A percentile compares a stretch with the other conserved stretches of the same genome.
These are phyloP conservation scores for Bombus confusus DNA, from an alignment of 1,140 invertebrate species.

Conservation along the genomic window DNA sequence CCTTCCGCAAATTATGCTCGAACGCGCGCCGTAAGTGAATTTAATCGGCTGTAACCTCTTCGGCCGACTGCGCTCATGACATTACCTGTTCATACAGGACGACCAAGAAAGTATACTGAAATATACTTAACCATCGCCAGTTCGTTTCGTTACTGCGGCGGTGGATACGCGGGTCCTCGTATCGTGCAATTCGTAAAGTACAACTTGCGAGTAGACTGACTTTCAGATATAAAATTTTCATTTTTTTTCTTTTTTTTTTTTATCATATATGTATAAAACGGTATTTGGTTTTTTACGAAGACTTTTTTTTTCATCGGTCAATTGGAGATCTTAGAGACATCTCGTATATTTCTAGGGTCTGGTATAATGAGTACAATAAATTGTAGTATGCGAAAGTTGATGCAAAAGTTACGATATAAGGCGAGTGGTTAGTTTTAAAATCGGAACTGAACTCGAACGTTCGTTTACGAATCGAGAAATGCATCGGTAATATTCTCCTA, in stretches of 20 bases:
- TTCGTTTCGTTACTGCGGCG: no score
- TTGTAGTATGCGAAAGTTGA: no score
- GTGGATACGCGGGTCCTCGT: no score
- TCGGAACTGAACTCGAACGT: neutral
- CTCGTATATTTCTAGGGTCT: no score
- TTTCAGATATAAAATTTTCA: no score
- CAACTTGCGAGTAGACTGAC: neutral
- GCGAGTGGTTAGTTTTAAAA: neutral
- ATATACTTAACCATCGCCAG: neutral
- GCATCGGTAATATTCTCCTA: neutral
- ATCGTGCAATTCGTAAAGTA: neutral
- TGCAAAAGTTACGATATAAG: neutral
- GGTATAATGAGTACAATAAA: neutral
- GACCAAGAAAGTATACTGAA: neutral
- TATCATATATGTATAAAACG: no score
- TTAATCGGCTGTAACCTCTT: conserved; percentile 40
- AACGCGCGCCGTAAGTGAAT: conserved; percentile 23
- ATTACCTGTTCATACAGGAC: neutral
- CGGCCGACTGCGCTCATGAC: neutral
- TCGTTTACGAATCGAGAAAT: neutral
- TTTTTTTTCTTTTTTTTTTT: no score
- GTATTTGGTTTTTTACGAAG: no score
- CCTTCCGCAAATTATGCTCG: conserved; percentile 36
- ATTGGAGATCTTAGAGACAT: no score
- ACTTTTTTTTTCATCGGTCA: neutral